Evolutionary conservation across 2,888 invertebrate genomes (phyloP).

Genomic region (Parnassius smintheus): DNA sequence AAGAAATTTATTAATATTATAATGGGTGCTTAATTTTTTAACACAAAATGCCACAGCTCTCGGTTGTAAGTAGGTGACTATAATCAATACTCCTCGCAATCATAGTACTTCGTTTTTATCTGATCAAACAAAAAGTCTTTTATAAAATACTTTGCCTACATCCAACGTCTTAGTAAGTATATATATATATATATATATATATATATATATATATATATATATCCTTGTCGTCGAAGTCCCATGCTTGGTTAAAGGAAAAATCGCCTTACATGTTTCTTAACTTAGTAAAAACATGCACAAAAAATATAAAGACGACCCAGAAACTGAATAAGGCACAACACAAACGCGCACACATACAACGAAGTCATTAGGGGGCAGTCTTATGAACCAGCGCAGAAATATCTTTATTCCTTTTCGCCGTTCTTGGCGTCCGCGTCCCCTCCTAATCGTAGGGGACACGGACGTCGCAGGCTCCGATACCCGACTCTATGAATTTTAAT

Average conservation of each 20-base stretch:
- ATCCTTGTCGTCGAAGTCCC: not conserved
- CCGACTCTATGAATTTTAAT: slow-evolving; percentile 37
- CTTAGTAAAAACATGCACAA: slow-evolving; percentile 4
- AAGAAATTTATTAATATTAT: not conserved
- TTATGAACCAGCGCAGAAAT: slow-evolving; percentile 39
- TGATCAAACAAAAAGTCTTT: no score
- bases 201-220: not conserved
- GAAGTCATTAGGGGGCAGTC: slow-evolving; percentile 41
- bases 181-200: not conserved
- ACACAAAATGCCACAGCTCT: no score
- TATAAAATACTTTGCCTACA: no score
- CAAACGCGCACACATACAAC: slow-evolving; percentile 31
- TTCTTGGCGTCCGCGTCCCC: slow-evolving; percentile 42
- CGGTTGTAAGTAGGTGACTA: no score
- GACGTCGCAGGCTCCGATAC: slow-evolving; percentile 34
- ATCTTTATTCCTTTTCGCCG: slow-evolving; percentile 47
- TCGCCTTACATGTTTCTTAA: slow-evolving; percentile 12
- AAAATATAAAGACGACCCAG: slow-evolving; percentile 27
- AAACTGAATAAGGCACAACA: slow-evolving; percentile 19
- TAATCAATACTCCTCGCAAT: no score
- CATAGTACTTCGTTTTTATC: no score
- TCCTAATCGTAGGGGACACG: slow-evolving; percentile 5
- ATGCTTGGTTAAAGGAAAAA: slow-evolving; percentile 3
- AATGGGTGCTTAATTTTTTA: no score
- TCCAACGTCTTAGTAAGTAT: no score